Base-by-base conservation (phyloP, 2,797 vertebrate genomes). In the Bradypodion pumilum region DNA sequence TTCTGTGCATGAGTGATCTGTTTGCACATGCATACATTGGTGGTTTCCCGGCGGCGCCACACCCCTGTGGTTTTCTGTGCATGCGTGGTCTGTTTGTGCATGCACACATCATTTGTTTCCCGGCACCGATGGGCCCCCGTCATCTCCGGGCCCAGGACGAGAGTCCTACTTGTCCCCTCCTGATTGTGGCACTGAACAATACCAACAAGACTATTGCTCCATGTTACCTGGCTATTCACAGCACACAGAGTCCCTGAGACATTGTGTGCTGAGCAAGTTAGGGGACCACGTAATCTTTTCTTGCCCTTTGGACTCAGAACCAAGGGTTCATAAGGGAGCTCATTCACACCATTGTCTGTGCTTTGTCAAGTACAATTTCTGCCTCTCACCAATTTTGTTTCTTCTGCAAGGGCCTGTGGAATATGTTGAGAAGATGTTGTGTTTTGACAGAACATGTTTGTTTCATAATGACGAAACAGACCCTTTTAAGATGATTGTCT, bases 301-400 rank as follows among this genome's bases (percentile, higher is more conserved):
- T 78, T 74, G 32, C 56, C 25, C 27, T 21, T n/a, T 59, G 66
- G n/a, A 66, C 59, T 63, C 23, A 81, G n/a, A 76, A 81, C 59
- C 56, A 66, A 63, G 32, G 44, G 60, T 16, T 63, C 23, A 19
- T 37, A 35, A 42, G 10, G 37, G 42, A 21, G 21, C 25, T 81
- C 65, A 56, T 25, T 62, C 42, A 29, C 2, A 23, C 29, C 32
- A 1, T 7, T 5, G 59, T 66, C 32, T 35, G 7, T 70, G 35
- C 46, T 84, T 78, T 74, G 63, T 65, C 72, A 70, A n/a, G 16
- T 37, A 10, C 40, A 52, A n/a, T 84, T 77, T 78, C 40, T 19
- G 27, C 4, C 32, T 5, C 65, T 42, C 75, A 6, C 21, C 72
- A 79, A 75, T 59, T 29, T 15, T 6, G 42, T 32, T 63, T 62